Evolutionary conservation across 2,888 invertebrate genomes (phyloP), one percentile per base, ranked within the genome.

Genomic region (Sussaba pulchella): DNA sequence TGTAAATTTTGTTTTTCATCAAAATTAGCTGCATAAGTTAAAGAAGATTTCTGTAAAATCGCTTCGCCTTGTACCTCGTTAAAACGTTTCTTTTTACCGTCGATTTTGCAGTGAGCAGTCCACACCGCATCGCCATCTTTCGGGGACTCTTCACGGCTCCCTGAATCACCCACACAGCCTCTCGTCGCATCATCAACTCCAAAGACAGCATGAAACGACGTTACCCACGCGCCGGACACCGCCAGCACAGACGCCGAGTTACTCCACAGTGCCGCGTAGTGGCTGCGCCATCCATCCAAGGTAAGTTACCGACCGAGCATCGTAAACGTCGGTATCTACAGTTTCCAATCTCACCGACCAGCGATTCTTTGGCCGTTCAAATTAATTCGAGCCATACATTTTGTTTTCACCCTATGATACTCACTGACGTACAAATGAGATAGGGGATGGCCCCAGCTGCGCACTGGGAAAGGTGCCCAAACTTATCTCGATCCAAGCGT

Each of bases 261-360:
- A 85, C 83, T 78, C 85, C 81, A 85, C 87, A 77, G 85, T 85
- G 85, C 86, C 88, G 83, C 88, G 85, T 84, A 57, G 57, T 31
- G 84, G 87, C 85, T 90, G 90, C 86, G 88, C 86, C 82, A 84
- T 89, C 71, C 90, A 90, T 84, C 82, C 89, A 79, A 88, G 90
- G 90, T 91, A 79, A 89, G 87, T 88, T 67, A 24, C 24, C 39
- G 41, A 41, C 39, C 2, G 12, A 4, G 14, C n/a, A n/a, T n/a
- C n/a, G 4, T 39, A 47, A 1, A 14, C 0, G 19, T 10, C 12
- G 24, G 1, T 24, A n/a, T n/a, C 12, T 1, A 19, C 5, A n/a
- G n/a, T n/a, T 6, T n/a, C 54, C 57, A 31, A 8, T 14, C 57
- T 77, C 64, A 70, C 45, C 63, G 43, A 63, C 61, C 26, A 31